Percentiles rank a stretch among this genome's conserved stretches.
These are phyloP conservation scores for Sycon ciliatum DNA, from an alignment of 37 sponge, comb jelly and placozoan species.

Conservation along the genomic window DNA sequence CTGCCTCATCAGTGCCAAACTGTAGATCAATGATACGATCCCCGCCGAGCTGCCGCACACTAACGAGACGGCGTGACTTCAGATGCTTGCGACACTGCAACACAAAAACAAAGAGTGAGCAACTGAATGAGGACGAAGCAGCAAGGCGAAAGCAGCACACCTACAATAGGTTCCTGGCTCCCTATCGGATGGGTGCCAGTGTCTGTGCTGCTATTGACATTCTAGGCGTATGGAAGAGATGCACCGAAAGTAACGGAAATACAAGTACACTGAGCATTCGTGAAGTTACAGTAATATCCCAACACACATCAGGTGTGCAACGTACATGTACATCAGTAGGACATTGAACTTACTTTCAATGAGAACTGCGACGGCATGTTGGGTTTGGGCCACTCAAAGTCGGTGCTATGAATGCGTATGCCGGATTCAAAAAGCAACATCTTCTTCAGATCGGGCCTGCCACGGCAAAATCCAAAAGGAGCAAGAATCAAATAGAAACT, in stretches of 20 bases:
- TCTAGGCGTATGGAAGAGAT: not conserved
- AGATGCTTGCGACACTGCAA: slow-evolving; percentile 76
- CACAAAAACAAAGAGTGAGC: not conserved
- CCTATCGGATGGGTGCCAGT: not conserved
- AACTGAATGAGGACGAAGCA: not conserved
- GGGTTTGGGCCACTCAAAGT: slow-evolving; percentile 93
- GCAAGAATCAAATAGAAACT: no score
- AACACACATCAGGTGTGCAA: no score
- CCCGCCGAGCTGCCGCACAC: slow-evolving; percentile 73
- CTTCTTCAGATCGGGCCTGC: slow-evolving; percentile 78
- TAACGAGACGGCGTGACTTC: slow-evolving; percentile 55
- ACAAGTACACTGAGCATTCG: no score
- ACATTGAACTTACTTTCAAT: slow-evolving; percentile 53
- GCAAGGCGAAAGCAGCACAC: no score
- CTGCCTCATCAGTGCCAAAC: slow-evolving; percentile 79
- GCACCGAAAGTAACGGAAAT: no score
- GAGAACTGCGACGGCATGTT: slow-evolving; percentile 89
- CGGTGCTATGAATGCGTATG: slow-evolving; percentile 80
- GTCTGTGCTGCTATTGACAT: not conserved
- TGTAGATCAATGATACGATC: slow-evolving; percentile 87
- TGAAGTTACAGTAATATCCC: no score
- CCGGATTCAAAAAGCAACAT: slow-evolving; percentile 86
- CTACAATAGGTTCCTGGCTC: no score
- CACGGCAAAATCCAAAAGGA: not conserved
- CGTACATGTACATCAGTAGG: not conserved